Percentiles rank a stretch among this genome's conserved stretches.
phyloP scores from a whole-genome alignment of 2,113 vertebrate species.

The Cavia porcellus region DNA sequence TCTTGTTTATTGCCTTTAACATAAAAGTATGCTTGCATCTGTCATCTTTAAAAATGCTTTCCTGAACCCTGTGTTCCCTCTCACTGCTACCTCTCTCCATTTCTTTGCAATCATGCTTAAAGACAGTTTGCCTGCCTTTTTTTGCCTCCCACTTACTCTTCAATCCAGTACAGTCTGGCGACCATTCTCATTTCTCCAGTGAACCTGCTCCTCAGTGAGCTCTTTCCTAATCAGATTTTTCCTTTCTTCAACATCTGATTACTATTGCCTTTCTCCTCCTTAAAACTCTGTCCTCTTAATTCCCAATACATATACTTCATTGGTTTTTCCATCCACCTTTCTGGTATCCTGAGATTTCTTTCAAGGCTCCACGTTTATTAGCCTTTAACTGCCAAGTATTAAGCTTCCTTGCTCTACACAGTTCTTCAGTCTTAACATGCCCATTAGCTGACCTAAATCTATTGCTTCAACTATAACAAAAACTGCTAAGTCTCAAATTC shows the following conservation, averaged over 20 bases:
- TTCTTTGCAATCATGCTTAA: background rate
- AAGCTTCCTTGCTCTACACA: background rate
- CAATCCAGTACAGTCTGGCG: background rate
- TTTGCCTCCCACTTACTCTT: background rate
- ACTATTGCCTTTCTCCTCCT: background rate
- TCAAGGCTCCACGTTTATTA: background rate
- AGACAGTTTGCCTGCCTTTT: constrained; percentile 11
- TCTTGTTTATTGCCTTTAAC: background rate
- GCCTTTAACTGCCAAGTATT: constrained; percentile 19
- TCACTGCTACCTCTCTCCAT: background rate
- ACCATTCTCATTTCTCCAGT: background rate
- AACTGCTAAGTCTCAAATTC: background rate
- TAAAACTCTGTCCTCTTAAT: background rate
- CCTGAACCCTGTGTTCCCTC: background rate
- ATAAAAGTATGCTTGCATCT: background rate
- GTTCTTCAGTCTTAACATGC: constrained; percentile 25
- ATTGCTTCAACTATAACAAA: background rate
- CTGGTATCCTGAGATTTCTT: background rate
- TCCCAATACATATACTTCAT: background rate
- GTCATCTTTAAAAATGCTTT: constrained; percentile 33
- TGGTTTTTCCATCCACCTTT: background rate
- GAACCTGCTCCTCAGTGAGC: background rate
- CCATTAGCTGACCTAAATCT: background rate
- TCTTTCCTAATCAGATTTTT: background rate
- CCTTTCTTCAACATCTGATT: background rate